Evolutionary conservation across 2,797 vertebrate genomes (phyloP), one percentile per base, ranked within the genome.

Genomic region (Karalla daura): DNA sequence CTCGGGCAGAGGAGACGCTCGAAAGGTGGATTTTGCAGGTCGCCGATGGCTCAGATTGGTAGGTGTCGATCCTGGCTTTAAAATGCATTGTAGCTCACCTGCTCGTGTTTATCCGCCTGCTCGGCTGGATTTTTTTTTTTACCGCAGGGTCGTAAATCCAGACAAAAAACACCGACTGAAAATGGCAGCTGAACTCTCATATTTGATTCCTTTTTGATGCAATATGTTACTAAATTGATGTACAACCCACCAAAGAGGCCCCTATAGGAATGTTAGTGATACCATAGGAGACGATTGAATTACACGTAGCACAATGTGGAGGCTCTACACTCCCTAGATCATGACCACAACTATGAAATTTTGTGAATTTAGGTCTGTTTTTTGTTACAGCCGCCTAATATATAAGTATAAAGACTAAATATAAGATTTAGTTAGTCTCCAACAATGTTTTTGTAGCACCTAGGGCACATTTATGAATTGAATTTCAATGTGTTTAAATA

Each of bases 1-100:
- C n/a, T 4, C 1, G 15, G 40, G 45, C 24, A 17, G 27, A 32
- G 44, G 21, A 24, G 20, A 13, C 28, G 39, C 32, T 3, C 27
- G 21, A n/a, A 13, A 36, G 8, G 44, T 21, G 10, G 5, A 50
- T 65, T n/a, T 13, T 13, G 1, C 40, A 28, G 40, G 56, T 55
- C 12, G 35, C 61, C 4, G 32, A 62, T 51, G n/a, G 30, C 18
- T 64, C 56, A 15, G 46, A 60, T 61, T 44, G 80, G 76, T 69
- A 80, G 65, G 86, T 87, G 37, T 44, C 23, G 20, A 2, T 25
- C 35, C 20, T 30, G n/a, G 18, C 47, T 51, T 56, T 17, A 33
- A 39, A 30, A 68, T 30, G 49, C 41, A 35, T 41, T 11, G n/a
- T n/a, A 20, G 44, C 51, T 43, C 56, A 70, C 70, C 47, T 75